Percentiles rank a stretch among this genome's conserved stretches.
phyloP scores from a whole-genome alignment of 1,140 invertebrate species.

The Drosophila nigrodunni region DNA sequence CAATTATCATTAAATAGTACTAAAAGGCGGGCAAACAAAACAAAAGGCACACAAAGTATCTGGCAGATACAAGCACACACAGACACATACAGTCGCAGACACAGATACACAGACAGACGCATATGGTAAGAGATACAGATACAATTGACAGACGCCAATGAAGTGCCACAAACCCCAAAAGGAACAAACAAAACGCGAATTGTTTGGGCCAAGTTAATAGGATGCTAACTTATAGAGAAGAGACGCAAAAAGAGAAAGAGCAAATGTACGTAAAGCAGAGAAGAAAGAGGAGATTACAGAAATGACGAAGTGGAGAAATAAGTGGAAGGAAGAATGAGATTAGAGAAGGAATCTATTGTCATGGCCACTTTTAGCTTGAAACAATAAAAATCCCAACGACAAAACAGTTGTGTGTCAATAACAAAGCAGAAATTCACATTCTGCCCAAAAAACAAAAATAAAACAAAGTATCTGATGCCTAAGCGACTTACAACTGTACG shows the following conservation, averaged over 20 bases:
- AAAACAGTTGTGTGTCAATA: constrained; percentile 9
- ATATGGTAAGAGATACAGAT: constrained; percentile 14
- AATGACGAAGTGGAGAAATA: neutral
- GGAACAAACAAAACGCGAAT: constrained; percentile 18
- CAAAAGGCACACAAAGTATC: constrained; percentile 15
- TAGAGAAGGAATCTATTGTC: constrained; percentile 7
- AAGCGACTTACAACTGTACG: constrained; percentile 2
- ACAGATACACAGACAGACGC: neutral
- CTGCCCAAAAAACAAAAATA: neutral
- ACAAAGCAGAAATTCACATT: constrained; percentile 5
- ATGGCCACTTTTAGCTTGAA: constrained; percentile 10
- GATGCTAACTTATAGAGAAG: neutral
- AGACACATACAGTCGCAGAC: neutral
- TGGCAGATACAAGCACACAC: constrained; percentile 22
- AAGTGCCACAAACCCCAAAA: constrained; percentile 13
- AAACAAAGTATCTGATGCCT: neutral
- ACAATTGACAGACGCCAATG: constrained; percentile 33
- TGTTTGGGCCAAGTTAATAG: constrained; percentile 1
- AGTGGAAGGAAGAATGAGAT: neutral
- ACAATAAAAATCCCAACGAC: constrained; percentile 9
- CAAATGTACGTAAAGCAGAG: no score
- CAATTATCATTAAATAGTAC: constrained; percentile 74
- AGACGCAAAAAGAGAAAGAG: neutral
- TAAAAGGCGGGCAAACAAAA: constrained; percentile 15
- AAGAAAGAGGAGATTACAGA: neutral